Evolutionary conservation across 2,888 invertebrate species (phyloP), one percentile per base, ranked within the genome.

Genomic region (Euzophera pinguis): DNA sequence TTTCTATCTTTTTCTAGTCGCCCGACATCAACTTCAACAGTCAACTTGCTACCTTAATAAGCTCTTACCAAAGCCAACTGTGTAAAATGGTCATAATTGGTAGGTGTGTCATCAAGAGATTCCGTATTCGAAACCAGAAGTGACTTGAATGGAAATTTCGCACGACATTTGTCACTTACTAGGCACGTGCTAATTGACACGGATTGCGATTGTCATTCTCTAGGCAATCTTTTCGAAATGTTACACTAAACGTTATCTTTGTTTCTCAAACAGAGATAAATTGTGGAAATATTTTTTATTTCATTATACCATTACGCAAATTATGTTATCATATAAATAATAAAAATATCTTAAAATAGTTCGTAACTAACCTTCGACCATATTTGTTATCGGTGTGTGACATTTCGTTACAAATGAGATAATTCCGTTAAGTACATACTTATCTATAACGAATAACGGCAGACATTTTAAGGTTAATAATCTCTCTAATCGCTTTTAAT

Each of bases 371-470:
- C 32, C 16, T 45, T 10, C 4, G 7, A 45, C 29, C 9, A 27
- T 14, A 4, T 32, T n/a, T 32, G 27, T n/a, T 5, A 14, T 45
- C 10, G 8, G 13, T 10, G 2, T n/a, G 7, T 45, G 32, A 16
- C 32, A 32, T 45, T 45, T 45, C 16, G 9, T 32, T 45, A 32
- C 9, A 32, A 45, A 14, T 9, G 16, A 16, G 14, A 32, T 29
- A 32, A 4, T 29, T 3, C n/a, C 34, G 45, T 32, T 45, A n/a
- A n/a, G n/a, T n/a, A n/a, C n/a, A n/a, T n/a, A 43, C 22, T 29
- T 45, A 45, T 45, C 34, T 6, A 16, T 45, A 32, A 45, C 45
- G 45, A 45, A 32, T 45, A 32, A 22, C 22, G 22, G 22, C 22
- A 5, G 5, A 22, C 2, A 22, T 22, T 3, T 22, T 22, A 22